A percentile compares a stretch with the other conserved stretches of the same genome.
Evolutionary conservation across 1,140 invertebrate genomes (phyloP).

Genomic region (Drosophila littoralis): DNA sequence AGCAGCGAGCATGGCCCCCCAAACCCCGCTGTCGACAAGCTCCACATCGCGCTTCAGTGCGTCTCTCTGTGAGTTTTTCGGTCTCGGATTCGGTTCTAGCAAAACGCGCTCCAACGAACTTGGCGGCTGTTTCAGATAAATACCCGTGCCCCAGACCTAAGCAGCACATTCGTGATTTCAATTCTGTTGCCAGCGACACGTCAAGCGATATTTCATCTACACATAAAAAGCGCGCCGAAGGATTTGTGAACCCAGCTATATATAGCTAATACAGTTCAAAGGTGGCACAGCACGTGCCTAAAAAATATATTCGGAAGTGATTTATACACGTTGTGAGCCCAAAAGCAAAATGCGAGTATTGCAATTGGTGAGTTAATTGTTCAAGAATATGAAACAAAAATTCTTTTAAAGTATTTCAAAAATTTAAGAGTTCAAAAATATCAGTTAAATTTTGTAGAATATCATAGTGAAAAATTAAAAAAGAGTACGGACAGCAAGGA

Average conservation of each 20-base stretch:
- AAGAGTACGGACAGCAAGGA: too few relatives aligned
- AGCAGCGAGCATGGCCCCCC: slow-evolving; percentile 8
- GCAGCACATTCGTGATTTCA: slow-evolving; percentile 67
- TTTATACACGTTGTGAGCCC: slow-evolving; percentile 10
- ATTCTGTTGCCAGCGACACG: slow-evolving; percentile 36
- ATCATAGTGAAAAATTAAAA: too few relatives aligned
- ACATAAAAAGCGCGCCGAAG: slow-evolving; percentile 26
- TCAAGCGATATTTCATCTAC: background rate
- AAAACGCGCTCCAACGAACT: slow-evolving; percentile 23
- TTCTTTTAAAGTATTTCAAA: background rate
- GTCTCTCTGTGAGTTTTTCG: slow-evolving; percentile 36
- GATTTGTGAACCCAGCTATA: slow-evolving; percentile 19
- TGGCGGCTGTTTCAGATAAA: slow-evolving; percentile 60
- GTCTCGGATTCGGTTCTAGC: slow-evolving; percentile 32
- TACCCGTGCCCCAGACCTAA: slow-evolving; percentile 38
- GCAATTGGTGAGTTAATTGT: slow-evolving; percentile 55
- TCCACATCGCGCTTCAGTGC: slow-evolving; percentile 53
- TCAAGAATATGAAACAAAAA: too few relatives aligned
- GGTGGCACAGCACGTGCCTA: slow-evolving; percentile 51
- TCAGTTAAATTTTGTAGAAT: background rate
- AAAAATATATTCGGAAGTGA: slow-evolving; percentile 37
- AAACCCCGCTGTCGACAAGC: slow-evolving; percentile 1
- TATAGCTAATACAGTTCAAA: background rate
- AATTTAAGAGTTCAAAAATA: background rate
- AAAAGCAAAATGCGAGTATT: slow-evolving; percentile 48